A percentile compares a stretch with the other conserved stretches of the same genome.
These are phyloP conservation scores for Pachyramphus minor DNA, from an alignment of 2,113 vertebrate species.

Conservation along the genomic window DNA sequence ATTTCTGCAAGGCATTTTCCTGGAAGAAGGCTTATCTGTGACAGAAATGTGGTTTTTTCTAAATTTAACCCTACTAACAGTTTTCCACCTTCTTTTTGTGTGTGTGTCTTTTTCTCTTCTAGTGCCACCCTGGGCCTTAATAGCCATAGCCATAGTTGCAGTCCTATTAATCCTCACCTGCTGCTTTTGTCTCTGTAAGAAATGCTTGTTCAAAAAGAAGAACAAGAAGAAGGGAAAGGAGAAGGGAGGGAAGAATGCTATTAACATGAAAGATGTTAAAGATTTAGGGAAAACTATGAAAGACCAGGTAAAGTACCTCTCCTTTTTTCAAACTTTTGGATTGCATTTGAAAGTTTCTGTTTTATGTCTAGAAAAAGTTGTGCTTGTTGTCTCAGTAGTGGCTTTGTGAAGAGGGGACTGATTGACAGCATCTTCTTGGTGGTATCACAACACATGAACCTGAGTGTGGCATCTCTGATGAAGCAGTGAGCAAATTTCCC, in stretches of 20 bases:
- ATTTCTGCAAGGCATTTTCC: neutral
- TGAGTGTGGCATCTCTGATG: neutral
- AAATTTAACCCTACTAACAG: constrained; percentile 39
- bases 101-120: constrained; percentile 66
- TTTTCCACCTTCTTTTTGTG: neutral
- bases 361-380: neutral
- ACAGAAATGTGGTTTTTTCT: neutral
- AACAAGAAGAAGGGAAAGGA: constrained; percentile 99
- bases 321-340: neutral
- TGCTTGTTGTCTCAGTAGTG: neutral
- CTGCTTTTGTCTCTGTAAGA: constrained; percentile 99
- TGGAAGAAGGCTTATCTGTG: neutral
- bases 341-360: constrained; percentile 3
- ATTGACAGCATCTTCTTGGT: neutral
- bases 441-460: neutral
- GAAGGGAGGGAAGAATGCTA: constrained; percentile 98
- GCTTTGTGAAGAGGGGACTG: neutral
- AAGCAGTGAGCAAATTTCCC: neutral
- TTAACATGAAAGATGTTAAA: constrained; percentile 98
- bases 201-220: constrained; percentile 99
- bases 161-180: constrained; percentile 95
- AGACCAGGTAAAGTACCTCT: constrained; percentile 86
- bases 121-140: constrained; percentile 99
- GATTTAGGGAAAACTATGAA: constrained; percentile 91
- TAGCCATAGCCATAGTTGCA: constrained; percentile 96